Evolutionary conservation across 2,888 invertebrate species (phyloP).

Genomic region (Noctua fimbriata): DNA sequence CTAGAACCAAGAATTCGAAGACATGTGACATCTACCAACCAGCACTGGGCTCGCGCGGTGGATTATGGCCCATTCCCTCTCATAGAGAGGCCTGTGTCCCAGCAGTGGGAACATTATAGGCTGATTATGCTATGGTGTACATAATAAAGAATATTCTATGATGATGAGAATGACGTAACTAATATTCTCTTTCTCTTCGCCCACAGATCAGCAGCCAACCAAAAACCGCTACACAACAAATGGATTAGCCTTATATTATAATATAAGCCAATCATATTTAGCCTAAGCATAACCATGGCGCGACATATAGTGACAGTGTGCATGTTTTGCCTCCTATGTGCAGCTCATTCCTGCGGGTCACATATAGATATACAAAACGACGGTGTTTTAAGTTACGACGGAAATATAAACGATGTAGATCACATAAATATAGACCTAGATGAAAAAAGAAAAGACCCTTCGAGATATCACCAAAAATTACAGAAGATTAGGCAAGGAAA

Average conservation of each 20-base stretch:
- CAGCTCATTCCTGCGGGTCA: constrained; percentile 94
- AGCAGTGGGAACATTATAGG: too few relatives aligned
- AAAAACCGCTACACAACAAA: constrained; percentile 55
- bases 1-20: too few relatives aligned
- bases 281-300: constrained; percentile 80
- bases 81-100: too few relatives aligned
- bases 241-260: constrained; percentile 68
- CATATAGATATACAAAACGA: constrained; percentile 89
- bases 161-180: not conserved
- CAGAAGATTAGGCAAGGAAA: constrained; percentile 76
- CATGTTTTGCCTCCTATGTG: constrained; percentile 95
- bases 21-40: too few relatives aligned
- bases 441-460: constrained; percentile 71
- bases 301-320: constrained; percentile 94
- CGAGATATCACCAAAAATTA: constrained; percentile 78
- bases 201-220: constrained; percentile 71
- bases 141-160: not conserved
- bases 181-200: constrained; percentile 61
- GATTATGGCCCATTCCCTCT: too few relatives aligned
- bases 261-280: constrained; percentile 67
- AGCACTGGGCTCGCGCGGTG: too few relatives aligned
- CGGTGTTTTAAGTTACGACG: constrained; percentile 74
- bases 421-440: constrained; percentile 73
- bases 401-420: constrained; percentile 68
- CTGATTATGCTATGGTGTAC: too few relatives aligned